Percentiles rank a stretch among this genome's conserved stretches.
Conservation (phyloP, 1,140 invertebrate species). For the Latrodectus geometricus region DNA sequence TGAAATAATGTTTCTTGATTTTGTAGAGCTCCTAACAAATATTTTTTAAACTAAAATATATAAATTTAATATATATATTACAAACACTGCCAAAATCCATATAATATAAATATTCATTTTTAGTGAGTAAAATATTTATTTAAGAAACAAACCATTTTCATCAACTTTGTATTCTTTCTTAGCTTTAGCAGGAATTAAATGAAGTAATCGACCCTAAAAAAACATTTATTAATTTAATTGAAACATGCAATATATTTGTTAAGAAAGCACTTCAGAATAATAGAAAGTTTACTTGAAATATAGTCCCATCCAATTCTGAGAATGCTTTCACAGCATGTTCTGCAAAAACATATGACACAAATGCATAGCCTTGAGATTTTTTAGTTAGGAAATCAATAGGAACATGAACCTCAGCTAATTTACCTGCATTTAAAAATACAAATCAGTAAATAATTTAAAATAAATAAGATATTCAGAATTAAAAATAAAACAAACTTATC, state of each 20-base stretch:
- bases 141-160: slow-evolving; percentile 28
- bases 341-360: slow-evolving; percentile 92
- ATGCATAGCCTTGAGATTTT: slow-evolving; percentile 93
- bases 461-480: background rate
- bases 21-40: too few relatives aligned
- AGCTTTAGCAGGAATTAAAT: slow-evolving; percentile 88
- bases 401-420: slow-evolving; percentile 87
- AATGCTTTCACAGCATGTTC: slow-evolving; percentile 95
- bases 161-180: slow-evolving; percentile 66
- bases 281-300: slow-evolving; percentile 75
- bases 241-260: too few relatives aligned
- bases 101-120: too few relatives aligned
- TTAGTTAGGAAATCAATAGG: slow-evolving; percentile 88
- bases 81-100: too few relatives aligned
- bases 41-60: too few relatives aligned
- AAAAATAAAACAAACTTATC: slow-evolving; percentile 59
- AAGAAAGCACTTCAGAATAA: too few relatives aligned
- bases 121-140: too few relatives aligned
- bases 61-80: too few relatives aligned
- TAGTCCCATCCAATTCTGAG: slow-evolving; percentile 86
- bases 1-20: too few relatives aligned
- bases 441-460: background rate
- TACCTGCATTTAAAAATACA: slow-evolving; percentile 73
- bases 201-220: slow-evolving; percentile 85
- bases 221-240: background rate